Base-by-base conservation (phyloP, 2,113 vertebrate species). In the Poecilia latipinna region DNA sequence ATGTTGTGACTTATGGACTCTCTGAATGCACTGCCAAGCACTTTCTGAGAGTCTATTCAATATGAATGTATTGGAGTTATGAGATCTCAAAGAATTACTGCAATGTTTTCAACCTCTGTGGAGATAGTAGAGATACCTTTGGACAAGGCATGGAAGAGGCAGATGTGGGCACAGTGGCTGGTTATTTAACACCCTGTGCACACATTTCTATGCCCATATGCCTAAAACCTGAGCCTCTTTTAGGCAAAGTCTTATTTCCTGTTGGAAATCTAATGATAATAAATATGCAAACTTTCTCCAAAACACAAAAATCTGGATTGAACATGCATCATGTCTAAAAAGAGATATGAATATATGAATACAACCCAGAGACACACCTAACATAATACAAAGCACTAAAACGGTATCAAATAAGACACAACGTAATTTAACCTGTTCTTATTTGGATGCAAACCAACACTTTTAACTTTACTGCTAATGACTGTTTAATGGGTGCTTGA, bases 1-100 rank as follows among this genome's bases (percentile, higher is more conserved):
- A 86, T 79, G 74, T 77, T 83, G 82, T 94, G 94, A 95, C 90
- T 92, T 93, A 94, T 93, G 80, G 86, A 92, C 89, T 90, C 71
- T 19, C 80, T 42, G 71, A 85, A 90, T 91, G 89, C 91, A 89
- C 91, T 92, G 89, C 85, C 90, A 72, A 86, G 85, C 93, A 92
- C 91, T 92, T 91, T 88, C 68, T 72, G 71, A 65, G 35, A 87
- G 86, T 63, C 62, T 26, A 42, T 67, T 76, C 75, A 79, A 78
- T 89, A 88, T 81, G 84, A 92, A 93, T 87, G 84, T 87, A 86
- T 82, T 85, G 86, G 84, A 93, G 93, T 91, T 83, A 92, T 93
- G 90, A 88, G 82, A 84, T 86, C 84, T 89, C 81, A 42, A 81
- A 92, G 89, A 82, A 90, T 82, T 26, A 32, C 84, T 37, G 74